phyloP scores from a whole-genome alignment of 1,140 invertebrate species.

The Anagrus nilaparvatae region DNA sequence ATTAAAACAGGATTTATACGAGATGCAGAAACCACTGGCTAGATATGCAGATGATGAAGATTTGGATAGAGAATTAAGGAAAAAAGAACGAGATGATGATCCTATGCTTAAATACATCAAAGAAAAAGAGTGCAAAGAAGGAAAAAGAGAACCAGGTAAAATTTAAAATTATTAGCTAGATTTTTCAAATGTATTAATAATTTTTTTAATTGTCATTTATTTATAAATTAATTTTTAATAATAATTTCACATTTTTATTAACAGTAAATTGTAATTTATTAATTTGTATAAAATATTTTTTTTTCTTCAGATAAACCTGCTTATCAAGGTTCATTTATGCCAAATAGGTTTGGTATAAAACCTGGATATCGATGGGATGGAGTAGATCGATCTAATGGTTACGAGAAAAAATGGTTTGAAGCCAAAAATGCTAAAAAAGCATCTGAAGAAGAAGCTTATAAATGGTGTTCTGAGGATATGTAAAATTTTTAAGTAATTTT shows the following conservation, averaged over 20 bases:
- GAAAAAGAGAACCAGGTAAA: constrained; percentile 37
- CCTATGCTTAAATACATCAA: constrained; percentile 84
- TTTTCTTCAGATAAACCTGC: constrained; percentile 41
- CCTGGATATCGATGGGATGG: constrained; percentile 98
- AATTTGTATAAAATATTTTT: constrained; percentile 3
- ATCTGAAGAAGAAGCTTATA: constrained; percentile 76
- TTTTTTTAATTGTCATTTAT: background rate
- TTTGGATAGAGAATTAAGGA: constrained; percentile 64
- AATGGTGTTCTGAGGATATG: constrained; percentile 94
- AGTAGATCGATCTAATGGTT: constrained; percentile 94
- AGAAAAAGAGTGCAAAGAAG: constrained; percentile 59
- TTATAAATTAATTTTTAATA: constrained; percentile 23
- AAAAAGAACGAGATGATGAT: constrained; percentile 75
- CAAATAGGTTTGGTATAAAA: constrained; percentile 83
- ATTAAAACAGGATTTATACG: constrained; percentile 62
- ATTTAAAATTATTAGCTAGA: constrained; percentile 19
- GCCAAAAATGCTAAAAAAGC: constrained; percentile 67
- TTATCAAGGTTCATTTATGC: constrained; percentile 73
- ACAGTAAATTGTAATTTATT: constrained; percentile 5
- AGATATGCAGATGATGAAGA: constrained; percentile 82
- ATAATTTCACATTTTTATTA: background rate
- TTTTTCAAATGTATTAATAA: no score
- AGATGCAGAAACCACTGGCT: constrained; percentile 85
- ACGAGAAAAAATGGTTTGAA: constrained; percentile 84
- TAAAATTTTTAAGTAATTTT: constrained; percentile 48